These are phyloP conservation scores for Coturnix japonica DNA, from an alignment of 2,113 vertebrate species.

Conservation along the genomic window DNA sequence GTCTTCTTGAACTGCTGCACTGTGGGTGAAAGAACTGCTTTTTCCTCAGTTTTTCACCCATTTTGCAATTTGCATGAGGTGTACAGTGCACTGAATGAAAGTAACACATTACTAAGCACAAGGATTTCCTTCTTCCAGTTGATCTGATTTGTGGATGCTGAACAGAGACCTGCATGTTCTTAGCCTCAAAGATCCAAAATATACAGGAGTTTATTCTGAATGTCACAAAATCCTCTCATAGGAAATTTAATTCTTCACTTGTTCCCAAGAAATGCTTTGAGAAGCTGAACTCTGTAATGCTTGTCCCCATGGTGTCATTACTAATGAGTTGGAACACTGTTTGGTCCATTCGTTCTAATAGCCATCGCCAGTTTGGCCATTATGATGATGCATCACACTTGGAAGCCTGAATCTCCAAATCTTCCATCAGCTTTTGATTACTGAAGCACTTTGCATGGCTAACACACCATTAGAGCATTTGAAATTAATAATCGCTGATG, in stretches of 20 bases:
- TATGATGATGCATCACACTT: not conserved
- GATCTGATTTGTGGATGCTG: not conserved
- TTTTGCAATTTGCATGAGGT: accelerated
- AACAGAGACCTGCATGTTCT: not conserved
- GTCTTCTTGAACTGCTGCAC: not conserved
- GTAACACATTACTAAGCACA: not conserved
- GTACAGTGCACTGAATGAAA: not conserved
- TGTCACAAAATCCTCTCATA: not conserved
- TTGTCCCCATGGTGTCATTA: not conserved
- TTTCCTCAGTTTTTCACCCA: not conserved
- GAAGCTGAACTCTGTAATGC: not conserved
- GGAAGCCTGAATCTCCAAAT: not conserved
- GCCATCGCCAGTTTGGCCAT: not conserved
- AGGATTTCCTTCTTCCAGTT: not conserved
- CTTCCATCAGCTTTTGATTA: not conserved
- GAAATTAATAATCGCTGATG: not conserved
- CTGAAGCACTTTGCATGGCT: not conserved
- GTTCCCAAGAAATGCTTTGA: not conserved
- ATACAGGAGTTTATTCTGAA: not conserved
- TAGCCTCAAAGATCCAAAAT: not conserved
- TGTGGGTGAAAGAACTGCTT: not conserved
- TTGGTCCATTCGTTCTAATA: not conserved
- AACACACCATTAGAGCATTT: not conserved
- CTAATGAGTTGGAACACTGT: not conserved
- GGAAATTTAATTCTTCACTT: not conserved